Percentiles rank a stretch among this genome's conserved stretches.
phyloP scores from a whole-genome alignment of 1,140 invertebrate species.

The Drosophila tropicalis region DNA sequence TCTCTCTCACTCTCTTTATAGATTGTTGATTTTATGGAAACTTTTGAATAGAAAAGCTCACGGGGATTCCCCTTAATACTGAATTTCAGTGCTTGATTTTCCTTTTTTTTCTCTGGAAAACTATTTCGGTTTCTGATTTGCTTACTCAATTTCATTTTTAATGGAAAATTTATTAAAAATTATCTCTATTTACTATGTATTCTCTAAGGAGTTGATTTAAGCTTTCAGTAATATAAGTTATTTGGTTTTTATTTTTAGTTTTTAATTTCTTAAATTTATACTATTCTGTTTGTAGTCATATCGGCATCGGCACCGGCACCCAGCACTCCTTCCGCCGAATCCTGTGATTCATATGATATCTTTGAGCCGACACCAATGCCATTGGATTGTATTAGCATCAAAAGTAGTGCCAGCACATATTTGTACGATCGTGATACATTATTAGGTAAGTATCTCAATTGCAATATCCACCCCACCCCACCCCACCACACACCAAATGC shows the following conservation, averaged over 20 bases:
- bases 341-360: slow-evolving; percentile 64
- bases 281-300: slow-evolving; percentile 19
- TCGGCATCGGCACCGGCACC: slow-evolving; percentile 38
- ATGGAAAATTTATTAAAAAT: no score
- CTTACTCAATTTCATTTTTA: no score
- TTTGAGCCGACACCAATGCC: slow-evolving; percentile 63
- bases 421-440: slow-evolving; percentile 62
- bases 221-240: background rate
- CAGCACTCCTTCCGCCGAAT: slow-evolving; percentile 53
- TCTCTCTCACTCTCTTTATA: no score
- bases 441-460: slow-evolving; percentile 48
- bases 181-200: no score
- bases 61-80: no score
- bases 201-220: no score
- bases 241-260: background rate
- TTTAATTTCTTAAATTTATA: background rate
- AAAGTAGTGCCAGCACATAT: slow-evolving; percentile 71
- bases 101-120: no score
- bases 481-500: background rate
- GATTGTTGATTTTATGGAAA: no score
- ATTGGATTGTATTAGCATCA: slow-evolving; percentile 67
- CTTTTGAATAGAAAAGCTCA: no score
- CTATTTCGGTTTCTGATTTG: no score
- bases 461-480: no score
- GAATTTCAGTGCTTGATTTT: no score